Conservation (phyloP, 1,140 invertebrate species). For the Aphaenogaster rudis region DNA sequence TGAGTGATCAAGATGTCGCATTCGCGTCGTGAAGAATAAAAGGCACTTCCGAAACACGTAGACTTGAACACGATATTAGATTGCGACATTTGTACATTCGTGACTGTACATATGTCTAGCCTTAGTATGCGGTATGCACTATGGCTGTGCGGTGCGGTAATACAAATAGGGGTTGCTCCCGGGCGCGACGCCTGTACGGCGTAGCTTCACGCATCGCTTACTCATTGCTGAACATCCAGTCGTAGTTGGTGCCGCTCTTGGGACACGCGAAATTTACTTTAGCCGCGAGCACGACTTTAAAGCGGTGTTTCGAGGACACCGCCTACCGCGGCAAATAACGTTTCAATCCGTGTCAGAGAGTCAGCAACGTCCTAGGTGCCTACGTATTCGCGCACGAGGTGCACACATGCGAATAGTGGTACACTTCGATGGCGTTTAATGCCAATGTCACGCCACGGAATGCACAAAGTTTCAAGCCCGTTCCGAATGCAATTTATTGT, state of each 20-base stretch:
- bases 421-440: constrained; percentile 53
- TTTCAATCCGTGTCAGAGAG: constrained; percentile 62
- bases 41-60: constrained; percentile 39
- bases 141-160: constrained; percentile 68
- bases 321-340: constrained; percentile 59
- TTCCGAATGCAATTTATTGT: constrained; percentile 39
- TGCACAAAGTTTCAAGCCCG: constrained; percentile 3
- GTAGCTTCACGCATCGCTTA: constrained; percentile 79
- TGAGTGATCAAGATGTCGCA: constrained; percentile 40
- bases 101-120: constrained; percentile 61
- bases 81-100: constrained; percentile 62
- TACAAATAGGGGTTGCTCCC: constrained; percentile 78
- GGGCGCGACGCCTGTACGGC: constrained; percentile 68
- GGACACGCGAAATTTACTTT: constrained; percentile 82
- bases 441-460: constrained; percentile 59
- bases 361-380: neutral
- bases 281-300: constrained; percentile 74
- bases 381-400: neutral
- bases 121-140: constrained; percentile 69
- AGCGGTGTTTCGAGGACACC: constrained; percentile 45
- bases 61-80: constrained; percentile 54
- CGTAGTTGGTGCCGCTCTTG: constrained; percentile 74
- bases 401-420: neutral
- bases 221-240: constrained; percentile 76
- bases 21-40: constrained; percentile 43